Conservation (phyloP, 64 coral and sea anemone genomes). For the Exaiptasia diaphana region DNA sequence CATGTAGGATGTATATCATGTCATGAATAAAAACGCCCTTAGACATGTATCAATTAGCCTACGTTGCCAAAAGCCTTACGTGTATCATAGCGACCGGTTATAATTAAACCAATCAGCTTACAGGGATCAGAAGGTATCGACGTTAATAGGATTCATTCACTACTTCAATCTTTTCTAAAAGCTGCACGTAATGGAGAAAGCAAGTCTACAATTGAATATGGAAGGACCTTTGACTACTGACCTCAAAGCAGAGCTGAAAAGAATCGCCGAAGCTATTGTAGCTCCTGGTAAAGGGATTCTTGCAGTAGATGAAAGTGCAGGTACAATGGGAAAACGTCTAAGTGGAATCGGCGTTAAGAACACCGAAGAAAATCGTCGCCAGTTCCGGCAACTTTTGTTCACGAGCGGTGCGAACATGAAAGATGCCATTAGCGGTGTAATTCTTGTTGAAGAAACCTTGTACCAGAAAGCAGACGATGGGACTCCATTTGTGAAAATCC, state of each 20-base stretch:
- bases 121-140: no score
- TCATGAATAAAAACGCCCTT: no score
- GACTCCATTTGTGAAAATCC: constrained; percentile 84
- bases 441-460: constrained; percentile 91
- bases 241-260: constrained; percentile 80
- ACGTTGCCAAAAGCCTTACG: no score
- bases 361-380: constrained; percentile 85
- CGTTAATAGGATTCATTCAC: no score
- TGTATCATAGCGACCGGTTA: no score
- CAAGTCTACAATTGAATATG: constrained; percentile 66
- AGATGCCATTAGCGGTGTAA: constrained; percentile 83
- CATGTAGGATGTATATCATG: no score
- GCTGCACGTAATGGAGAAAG: no score
- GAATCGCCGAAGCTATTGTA: constrained; percentile 86
- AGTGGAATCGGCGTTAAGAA: constrained; percentile 86
- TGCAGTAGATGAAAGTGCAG: constrained; percentile 98
- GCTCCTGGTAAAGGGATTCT: constrained; percentile 85
- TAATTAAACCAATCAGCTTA: no score
- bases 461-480: constrained; percentile 99
- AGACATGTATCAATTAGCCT: no score
- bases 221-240: constrained; percentile 90
- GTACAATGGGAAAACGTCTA: constrained; percentile 92
- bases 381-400: constrained; percentile 93
- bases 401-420: constrained; percentile 59
- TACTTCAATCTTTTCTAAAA: no score